phyloP scores from a whole-genome alignment of 2,797 vertebrate species.

The Poecile montanus region DNA sequence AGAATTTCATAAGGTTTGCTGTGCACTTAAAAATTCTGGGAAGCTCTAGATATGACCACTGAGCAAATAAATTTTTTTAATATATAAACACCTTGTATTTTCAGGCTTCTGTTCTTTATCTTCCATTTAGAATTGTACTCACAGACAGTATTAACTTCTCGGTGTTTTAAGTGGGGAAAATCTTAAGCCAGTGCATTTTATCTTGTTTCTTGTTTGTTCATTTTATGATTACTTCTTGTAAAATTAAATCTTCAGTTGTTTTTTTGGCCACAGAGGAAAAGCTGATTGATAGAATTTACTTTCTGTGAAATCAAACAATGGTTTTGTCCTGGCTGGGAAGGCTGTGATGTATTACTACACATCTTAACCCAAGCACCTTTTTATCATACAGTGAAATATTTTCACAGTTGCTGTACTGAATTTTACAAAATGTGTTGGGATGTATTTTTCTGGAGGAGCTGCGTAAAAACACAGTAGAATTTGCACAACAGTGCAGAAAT shows the following conservation, averaged over 20 bases:
- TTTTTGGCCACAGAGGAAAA: slow-evolving; percentile 8
- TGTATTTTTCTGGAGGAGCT: neutral
- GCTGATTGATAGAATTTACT: slow-evolving; percentile 30
- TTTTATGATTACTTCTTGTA: slow-evolving; percentile 2
- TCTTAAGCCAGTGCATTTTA: neutral
- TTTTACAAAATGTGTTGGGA: neutral
- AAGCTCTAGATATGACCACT: neutral
- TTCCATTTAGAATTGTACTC: neutral
- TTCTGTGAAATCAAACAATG: slow-evolving; percentile 30
- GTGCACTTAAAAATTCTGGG: neutral
- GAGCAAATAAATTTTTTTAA: neutral
- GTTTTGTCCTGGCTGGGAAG: neutral
- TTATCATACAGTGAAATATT: neutral
- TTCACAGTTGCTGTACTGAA: neutral
- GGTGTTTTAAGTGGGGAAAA: neutral
- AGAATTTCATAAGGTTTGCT: neutral
- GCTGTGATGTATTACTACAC: neutral
- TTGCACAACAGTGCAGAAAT: neutral
- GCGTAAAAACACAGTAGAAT: neutral
- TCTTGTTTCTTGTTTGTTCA: neutral
- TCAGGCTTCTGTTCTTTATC: neutral
- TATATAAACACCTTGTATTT: neutral
- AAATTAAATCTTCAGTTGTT: slow-evolving; percentile 1
- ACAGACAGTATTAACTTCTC: neutral
- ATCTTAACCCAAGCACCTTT: neutral